Percentiles rank a stretch among this genome's conserved stretches.
Conservation (phyloP, 2,113 vertebrate genomes). For the Peromyscus maniculatus region DNA sequence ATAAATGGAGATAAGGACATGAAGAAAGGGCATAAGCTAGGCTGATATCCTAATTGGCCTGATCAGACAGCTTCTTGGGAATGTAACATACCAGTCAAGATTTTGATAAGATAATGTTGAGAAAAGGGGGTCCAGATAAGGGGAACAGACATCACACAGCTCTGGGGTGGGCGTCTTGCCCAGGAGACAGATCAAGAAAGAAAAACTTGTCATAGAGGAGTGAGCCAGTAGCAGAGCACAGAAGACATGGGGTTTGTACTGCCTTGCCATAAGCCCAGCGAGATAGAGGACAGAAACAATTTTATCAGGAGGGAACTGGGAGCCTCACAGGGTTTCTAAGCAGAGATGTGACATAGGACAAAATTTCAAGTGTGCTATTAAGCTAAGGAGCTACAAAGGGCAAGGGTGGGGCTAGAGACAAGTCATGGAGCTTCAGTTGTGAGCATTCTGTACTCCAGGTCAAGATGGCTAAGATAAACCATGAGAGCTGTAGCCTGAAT, state of each 20-base stretch:
- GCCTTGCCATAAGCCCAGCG: too few relatives aligned
- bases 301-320: neutral
- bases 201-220: neutral
- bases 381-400: neutral
- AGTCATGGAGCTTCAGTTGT: too few relatives aligned
- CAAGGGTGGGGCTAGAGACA: too few relatives aligned
- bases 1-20: neutral
- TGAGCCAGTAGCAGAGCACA: too few relatives aligned
- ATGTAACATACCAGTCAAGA: too few relatives aligned
- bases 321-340: neutral
- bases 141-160: neutral
- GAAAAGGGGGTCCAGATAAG: neutral
- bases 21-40: neutral
- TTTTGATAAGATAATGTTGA: neutral
- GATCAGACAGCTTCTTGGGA: neutral
- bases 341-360: neutral
- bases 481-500: neutral
- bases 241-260: neutral
- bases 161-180: too few relatives aligned
- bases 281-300: neutral
- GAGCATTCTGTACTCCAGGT: neutral
- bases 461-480: fast-evolving
- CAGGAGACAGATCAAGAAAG: neutral
- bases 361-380: neutral
- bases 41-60: neutral